These are phyloP conservation scores for Plusia festucae DNA, from an alignment of 2,888 invertebrate species.

Conservation along the genomic window DNA sequence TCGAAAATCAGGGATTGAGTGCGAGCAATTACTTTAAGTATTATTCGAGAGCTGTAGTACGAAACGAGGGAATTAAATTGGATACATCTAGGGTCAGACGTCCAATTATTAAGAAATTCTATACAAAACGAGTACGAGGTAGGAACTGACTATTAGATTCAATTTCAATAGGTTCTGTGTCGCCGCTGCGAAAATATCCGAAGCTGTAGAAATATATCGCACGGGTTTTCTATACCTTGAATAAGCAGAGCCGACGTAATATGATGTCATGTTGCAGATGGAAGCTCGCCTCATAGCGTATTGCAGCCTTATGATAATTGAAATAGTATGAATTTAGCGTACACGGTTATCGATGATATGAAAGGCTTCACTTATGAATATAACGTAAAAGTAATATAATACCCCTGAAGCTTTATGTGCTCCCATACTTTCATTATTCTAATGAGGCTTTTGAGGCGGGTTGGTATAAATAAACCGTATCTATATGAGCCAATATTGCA, in stretches of 20 bases:
- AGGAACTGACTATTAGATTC: conserved; percentile 54
- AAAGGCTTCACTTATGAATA: not conserved
- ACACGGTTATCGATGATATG: not conserved
- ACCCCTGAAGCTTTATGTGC: not conserved
- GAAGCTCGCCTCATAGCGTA: conserved; percentile 16
- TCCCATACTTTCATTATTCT: conserved; percentile 3
- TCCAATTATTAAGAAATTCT: conserved; percentile 57
- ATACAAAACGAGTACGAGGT: conserved; percentile 42
- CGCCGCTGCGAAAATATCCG: conserved; percentile 47
- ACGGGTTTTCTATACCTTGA: conserved; percentile 48
- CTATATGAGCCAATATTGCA: not conserved
- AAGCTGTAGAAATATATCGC: conserved; percentile 58
- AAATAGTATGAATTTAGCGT: conserved; percentile 16
- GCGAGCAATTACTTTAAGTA: conserved; percentile 60
- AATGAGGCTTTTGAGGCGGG: conserved; percentile 5
- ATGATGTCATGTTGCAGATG: conserved; percentile 21
- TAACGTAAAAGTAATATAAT: conserved; percentile 3
- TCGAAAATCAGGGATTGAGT: conserved; percentile 56
- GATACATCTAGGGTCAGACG: conserved; percentile 53
- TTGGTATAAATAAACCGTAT: not conserved
- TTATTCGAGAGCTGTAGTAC: conserved; percentile 53
- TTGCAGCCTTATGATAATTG: conserved; percentile 20
- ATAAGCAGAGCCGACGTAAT: conserved; percentile 47
- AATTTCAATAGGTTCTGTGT: conserved; percentile 58
- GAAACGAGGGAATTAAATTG: conserved; percentile 59